These are phyloP conservation scores for Forpus xanthops DNA, from an alignment of 2,797 vertebrate species.

Conservation along the genomic window DNA sequence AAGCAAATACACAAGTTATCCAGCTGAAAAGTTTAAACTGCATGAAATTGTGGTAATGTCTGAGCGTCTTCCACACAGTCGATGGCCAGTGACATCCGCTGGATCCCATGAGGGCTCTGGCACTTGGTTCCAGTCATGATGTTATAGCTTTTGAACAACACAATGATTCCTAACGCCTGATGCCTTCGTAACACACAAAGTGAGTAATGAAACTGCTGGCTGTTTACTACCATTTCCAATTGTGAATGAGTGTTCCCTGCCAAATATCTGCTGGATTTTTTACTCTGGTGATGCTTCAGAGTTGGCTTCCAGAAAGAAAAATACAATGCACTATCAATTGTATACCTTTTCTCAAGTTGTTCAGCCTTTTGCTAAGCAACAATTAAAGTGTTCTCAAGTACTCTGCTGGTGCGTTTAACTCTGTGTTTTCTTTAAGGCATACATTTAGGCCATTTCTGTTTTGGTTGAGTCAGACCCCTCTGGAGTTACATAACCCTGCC, in stretches of 20 bases:
- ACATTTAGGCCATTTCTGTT: neutral
- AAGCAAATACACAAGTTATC: neutral
- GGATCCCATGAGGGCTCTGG: neutral
- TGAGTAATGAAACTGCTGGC: neutral
- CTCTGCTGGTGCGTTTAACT: neutral
- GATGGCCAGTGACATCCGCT: neutral
- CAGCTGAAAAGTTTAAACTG: neutral
- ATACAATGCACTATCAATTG: neutral
- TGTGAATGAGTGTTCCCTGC: neutral
- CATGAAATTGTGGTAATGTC: neutral
- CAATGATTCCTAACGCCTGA: neutral
- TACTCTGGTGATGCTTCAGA: neutral
- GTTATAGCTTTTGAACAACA: neutral
- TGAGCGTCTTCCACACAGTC: neutral
- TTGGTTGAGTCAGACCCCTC: neutral
- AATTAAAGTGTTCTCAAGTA: neutral
- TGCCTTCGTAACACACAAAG: neutral
- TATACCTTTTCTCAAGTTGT: neutral
- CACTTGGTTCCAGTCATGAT: fast-evolving
- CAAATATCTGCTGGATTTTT: neutral
- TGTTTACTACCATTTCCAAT: neutral
- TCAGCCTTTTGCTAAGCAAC: neutral
- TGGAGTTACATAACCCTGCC: neutral
- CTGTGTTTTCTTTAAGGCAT: neutral
- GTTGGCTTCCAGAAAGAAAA: neutral